A percentile compares a stretch with the other conserved stretches of the same genome.
Conservation (phyloP, 2,888 invertebrate genomes). For the Hyles lineata region DNA sequence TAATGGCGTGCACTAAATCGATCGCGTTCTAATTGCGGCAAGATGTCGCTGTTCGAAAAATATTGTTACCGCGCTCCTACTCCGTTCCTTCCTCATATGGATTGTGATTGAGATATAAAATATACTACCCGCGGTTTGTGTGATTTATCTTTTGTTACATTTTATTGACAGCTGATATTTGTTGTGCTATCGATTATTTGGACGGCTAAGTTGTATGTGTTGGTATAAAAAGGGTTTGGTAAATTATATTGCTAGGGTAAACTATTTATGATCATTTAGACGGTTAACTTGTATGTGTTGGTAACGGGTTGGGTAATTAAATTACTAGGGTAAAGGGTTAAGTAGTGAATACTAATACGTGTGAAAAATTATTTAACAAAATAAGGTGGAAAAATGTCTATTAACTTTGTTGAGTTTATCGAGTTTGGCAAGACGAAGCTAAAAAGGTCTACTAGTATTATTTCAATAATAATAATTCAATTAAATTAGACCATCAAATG, state of each 20-base stretch:
- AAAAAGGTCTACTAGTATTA: too few relatives aligned
- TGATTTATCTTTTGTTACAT: constrained; percentile 52
- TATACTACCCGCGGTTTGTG: constrained; percentile 44
- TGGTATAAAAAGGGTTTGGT: neutral
- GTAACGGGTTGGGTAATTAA: neutral
- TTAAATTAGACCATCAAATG: too few relatives aligned
- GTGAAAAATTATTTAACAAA: too few relatives aligned
- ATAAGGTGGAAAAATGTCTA: too few relatives aligned
- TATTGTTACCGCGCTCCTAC: constrained; percentile 26
- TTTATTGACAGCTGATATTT: constrained; percentile 43
- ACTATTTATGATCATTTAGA: neutral
- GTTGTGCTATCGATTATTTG: constrained; percentile 29
- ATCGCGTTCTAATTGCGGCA: constrained; percentile 59
- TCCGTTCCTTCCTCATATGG: constrained; percentile 41
- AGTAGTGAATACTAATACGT: too few relatives aligned
- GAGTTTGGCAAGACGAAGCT: too few relatives aligned
- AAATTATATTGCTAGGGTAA: neutral
- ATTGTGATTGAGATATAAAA: constrained; percentile 50
- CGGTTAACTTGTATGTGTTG: neutral
- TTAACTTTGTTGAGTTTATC: too few relatives aligned
- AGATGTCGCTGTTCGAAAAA: constrained; percentile 49
- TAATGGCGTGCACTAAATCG: constrained; percentile 53
- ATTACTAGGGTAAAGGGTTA: too few relatives aligned
- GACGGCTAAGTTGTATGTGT: neutral
- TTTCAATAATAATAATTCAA: too few relatives aligned